Evolutionary conservation across 2,888 invertebrate species (phyloP).

Genomic region (Orchesellides sinensis): DNA sequence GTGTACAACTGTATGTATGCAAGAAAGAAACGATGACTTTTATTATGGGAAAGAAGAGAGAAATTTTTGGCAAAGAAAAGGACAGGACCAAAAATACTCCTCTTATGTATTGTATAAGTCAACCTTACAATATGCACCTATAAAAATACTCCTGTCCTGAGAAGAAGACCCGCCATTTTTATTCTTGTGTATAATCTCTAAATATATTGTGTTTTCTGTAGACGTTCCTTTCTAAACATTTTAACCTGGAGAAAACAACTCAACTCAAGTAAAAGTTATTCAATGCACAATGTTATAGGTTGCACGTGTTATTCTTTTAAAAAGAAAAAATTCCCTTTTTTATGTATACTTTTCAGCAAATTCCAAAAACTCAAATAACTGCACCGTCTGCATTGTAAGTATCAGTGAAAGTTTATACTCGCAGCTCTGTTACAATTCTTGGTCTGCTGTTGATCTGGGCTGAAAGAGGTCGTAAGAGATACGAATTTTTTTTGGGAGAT

Average conservation of each 20-base stretch:
- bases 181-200: neutral
- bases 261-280: no score
- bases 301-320: no score
- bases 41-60: constrained; percentile 52
- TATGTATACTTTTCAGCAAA: neutral
- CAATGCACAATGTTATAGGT: no score
- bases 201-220: no score
- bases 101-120: constrained; percentile 1
- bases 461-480: no score
- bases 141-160: neutral
- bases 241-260: no score
- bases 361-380: constrained; percentile 9
- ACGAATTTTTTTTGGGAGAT: neutral
- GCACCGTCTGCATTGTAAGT: neutral
- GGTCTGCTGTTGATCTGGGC: constrained; percentile 37
- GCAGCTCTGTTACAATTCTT: constrained; percentile 8
- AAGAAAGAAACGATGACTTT: constrained; percentile 39
- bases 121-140: neutral
- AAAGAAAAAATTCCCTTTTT: no score
- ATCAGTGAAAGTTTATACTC: constrained; percentile 7
- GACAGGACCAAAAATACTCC: neutral
- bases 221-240: no score
- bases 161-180: neutral
- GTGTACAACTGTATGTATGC: constrained; percentile 2
- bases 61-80: constrained; percentile 47